phyloP scores from a whole-genome alignment of 2,797 vertebrate genomes.

The Gastrophryne carolinensis region DNA sequence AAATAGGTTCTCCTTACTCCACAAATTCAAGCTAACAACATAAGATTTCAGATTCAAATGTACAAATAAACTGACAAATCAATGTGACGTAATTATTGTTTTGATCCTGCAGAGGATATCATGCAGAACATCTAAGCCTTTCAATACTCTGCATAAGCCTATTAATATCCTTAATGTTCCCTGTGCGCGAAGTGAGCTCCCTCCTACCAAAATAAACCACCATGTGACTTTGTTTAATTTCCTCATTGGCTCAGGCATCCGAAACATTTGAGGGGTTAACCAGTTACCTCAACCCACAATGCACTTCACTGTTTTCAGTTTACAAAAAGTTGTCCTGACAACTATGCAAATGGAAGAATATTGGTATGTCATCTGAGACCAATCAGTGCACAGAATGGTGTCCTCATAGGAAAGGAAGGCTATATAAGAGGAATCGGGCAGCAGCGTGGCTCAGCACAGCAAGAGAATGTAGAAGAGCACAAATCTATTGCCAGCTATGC shows the following conservation, averaged over 20 bases:
- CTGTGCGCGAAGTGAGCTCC: slow-evolving; percentile 19
- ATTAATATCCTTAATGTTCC: slow-evolving; percentile 29
- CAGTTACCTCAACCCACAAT: slow-evolving; percentile 94
- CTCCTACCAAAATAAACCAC: slow-evolving; percentile 32
- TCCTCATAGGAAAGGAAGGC: slow-evolving; percentile 88
- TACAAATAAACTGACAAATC: no score
- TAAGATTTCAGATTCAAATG: no score
- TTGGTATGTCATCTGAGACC: slow-evolving; percentile 86
- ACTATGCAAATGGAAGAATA: slow-evolving; percentile 51
- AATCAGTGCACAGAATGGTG: slow-evolving; percentile 81
- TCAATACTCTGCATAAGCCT: not conserved
- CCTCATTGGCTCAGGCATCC: slow-evolving; percentile 20
- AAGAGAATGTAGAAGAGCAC: slow-evolving; percentile 9
- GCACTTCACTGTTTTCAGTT: slow-evolving; percentile 71
- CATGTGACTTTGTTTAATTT: slow-evolving; percentile 43
- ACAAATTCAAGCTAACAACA: no score
- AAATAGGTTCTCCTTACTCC: no score
- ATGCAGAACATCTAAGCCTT: slow-evolving; percentile 1
- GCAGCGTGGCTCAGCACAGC: slow-evolving; percentile 56
- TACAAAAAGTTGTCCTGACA: slow-evolving; percentile 22
- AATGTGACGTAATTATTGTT: no score
- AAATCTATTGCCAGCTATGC: not conserved
- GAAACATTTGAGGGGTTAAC: slow-evolving; percentile 32
- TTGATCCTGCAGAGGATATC: not conserved
- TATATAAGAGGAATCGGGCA: slow-evolving; percentile 71